These are phyloP conservation scores for Drosophila niveifrons DNA, from an alignment of 2,888 invertebrate genomes.

Conservation along the genomic window DNA sequence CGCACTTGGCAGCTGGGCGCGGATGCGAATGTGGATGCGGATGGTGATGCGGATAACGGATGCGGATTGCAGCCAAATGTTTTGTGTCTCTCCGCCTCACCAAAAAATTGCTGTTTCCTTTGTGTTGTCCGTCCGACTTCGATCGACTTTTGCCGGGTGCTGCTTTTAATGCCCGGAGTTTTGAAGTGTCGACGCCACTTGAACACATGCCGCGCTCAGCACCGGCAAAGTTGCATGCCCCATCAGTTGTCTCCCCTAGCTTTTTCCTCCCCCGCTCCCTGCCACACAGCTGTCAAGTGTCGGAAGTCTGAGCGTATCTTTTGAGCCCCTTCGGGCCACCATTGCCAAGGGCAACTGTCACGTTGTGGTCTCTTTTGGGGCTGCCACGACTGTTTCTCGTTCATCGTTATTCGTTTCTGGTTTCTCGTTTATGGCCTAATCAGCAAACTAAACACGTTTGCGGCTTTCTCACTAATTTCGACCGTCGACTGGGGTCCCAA, in stretches of 20 bases:
- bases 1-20: constrained; percentile 36
- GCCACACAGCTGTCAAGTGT: constrained; percentile 47
- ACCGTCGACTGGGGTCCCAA: constrained; percentile 12
- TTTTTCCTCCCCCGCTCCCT: not conserved
- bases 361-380: constrained; percentile 26
- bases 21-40: not conserved
- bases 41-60: not conserved
- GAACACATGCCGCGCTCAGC: constrained; percentile 45
- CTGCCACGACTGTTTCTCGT: constrained; percentile 12
- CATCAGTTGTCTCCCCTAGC: not conserved
- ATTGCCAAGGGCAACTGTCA: constrained; percentile 67
- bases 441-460: constrained; percentile 65
- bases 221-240: constrained; percentile 22
- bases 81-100: constrained; percentile 12
- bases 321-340: constrained; percentile 23
- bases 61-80: constrained; percentile 38
- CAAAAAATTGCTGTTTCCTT: constrained; percentile 29
- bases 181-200: constrained; percentile 56
- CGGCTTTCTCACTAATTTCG: constrained; percentile 44
- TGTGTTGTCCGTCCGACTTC: constrained; percentile 13
- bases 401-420: constrained; percentile 8
- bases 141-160: constrained; percentile 40
- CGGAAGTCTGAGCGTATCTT: constrained; percentile 34
- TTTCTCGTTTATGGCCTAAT: constrained; percentile 49
- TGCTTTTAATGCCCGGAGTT: constrained; percentile 43